Evolutionary conservation across 1,140 invertebrate genomes (phyloP).

Genomic region (Ostrea edulis): DNA sequence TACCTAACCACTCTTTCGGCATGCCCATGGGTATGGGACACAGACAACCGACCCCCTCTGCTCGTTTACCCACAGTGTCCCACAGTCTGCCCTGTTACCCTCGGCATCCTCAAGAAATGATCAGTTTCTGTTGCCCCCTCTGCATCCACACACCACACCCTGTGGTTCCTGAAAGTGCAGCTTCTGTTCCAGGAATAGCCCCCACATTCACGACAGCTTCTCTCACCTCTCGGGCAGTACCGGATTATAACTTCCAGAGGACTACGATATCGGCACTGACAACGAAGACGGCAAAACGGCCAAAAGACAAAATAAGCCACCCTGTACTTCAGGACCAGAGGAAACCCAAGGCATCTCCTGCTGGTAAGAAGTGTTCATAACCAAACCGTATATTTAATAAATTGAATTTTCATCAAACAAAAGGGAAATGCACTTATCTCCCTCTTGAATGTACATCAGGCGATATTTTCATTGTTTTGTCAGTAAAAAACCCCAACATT

Average conservation of each 20-base stretch:
- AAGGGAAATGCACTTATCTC: no score
- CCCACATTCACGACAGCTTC: conserved; percentile 42
- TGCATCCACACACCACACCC: conserved; percentile 64
- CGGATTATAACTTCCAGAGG: conserved; percentile 22
- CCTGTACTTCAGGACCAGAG: not conserved
- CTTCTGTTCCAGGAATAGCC: conserved; percentile 51
- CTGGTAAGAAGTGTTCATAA: not conserved
- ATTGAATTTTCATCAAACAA: no score
- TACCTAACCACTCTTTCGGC: conserved; percentile 5
- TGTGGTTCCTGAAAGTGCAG: conserved; percentile 53
- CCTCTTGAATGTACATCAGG: no score
- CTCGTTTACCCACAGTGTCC: conserved; percentile 32
- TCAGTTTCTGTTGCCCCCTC: conserved; percentile 68
- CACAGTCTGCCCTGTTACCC: conserved; percentile 68
- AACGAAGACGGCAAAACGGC: conserved; percentile 13
- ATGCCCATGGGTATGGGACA: conserved; percentile 41
- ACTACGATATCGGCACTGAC: conserved; percentile 6
- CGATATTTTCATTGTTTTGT: no score
- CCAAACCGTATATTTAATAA: no score
- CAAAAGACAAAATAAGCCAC: not conserved
- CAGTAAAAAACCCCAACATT: no score
- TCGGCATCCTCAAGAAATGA: conserved; percentile 64
- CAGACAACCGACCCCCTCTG: not conserved
- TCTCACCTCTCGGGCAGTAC: not conserved
- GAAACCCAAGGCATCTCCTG: not conserved